Evolutionary conservation across 2,888 invertebrate species (phyloP).

Genomic region (Eupithecia dodoneata): DNA sequence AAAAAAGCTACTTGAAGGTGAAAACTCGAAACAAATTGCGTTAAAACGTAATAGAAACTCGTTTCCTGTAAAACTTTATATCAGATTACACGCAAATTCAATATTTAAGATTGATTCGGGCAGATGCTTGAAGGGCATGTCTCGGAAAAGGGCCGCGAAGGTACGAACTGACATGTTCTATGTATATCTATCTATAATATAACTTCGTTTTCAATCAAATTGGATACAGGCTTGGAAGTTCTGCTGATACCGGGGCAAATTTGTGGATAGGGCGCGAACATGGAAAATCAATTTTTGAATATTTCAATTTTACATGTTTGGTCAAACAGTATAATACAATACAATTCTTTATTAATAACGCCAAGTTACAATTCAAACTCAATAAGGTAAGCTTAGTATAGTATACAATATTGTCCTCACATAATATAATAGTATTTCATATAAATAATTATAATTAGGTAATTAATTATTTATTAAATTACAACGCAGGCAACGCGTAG

Average conservation of each 20-base stretch:
- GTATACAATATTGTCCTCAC: no score
- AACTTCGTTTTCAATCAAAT: conserved; percentile 30
- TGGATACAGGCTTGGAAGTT: conserved; percentile 14
- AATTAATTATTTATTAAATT: no score
- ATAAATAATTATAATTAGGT: no score
- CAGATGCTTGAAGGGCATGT: conserved; percentile 75
- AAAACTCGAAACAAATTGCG: conserved; percentile 81
- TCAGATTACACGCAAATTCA: conserved; percentile 82
- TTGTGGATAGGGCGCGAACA: background rate
- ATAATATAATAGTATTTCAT: no score
- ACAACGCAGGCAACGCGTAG: no score
- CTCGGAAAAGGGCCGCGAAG: conserved; percentile 59
- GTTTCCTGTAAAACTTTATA: conserved; percentile 81
- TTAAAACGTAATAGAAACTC: conserved; percentile 83
- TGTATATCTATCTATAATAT: conserved; percentile 13
- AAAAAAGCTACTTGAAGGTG: conserved; percentile 59
- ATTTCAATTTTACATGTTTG: background rate
- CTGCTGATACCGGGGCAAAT: background rate
- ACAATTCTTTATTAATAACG: no score
- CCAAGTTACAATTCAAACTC: no score
- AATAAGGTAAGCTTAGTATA: no score
- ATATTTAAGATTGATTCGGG: conserved; percentile 84
- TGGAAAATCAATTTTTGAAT: conserved; percentile 9
- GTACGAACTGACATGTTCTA: conserved; percentile 20
- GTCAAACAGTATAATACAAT: background rate